Evolutionary conservation across 2,888 invertebrate genomes (phyloP).

Genomic region (Tetragonisca angustula): DNA sequence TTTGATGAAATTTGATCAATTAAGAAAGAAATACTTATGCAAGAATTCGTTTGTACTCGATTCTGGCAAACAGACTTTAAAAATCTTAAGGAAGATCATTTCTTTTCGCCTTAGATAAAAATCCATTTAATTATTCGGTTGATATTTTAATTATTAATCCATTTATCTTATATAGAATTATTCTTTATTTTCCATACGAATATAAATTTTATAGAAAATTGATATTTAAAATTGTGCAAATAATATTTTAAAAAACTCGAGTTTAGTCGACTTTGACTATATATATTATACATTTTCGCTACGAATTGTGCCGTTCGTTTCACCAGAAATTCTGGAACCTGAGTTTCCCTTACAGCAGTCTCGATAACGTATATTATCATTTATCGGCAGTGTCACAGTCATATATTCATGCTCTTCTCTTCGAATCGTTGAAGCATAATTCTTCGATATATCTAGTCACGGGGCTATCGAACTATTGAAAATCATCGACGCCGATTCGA

Average conservation of each 20-base stretch:
- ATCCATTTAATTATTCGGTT: too few species aligned
- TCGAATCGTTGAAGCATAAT: constrained; percentile 48
- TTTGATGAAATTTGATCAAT: too few species aligned
- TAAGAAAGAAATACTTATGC: too few species aligned
- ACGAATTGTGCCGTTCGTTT: neutral
- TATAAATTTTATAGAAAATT: too few species aligned
- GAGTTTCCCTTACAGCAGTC: constrained; percentile 32
- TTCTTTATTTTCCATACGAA: too few species aligned
- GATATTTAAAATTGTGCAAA: too few species aligned
- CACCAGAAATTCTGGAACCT: constrained; percentile 23
- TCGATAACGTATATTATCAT: constrained; percentile 62
- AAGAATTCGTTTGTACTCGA: too few species aligned
- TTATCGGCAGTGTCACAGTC: constrained; percentile 42
- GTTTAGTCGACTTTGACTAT: neutral
- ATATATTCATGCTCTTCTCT: constrained; percentile 41
- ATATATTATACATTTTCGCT: neutral
- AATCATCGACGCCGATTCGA: constrained; percentile 22
- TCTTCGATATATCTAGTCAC: constrained; percentile 40
- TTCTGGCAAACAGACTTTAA: too few species aligned
- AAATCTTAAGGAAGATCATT: too few species aligned
- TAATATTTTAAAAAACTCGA: neutral
- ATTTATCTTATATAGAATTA: too few species aligned
- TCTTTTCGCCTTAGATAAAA: too few species aligned
- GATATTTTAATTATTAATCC: too few species aligned
- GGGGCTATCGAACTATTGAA: constrained; percentile 24